A percentile compares a stretch with the other conserved stretches of the same genome.
Conservation (phyloP, 2,797 vertebrate genomes). For the Siniperca obscura region DNA sequence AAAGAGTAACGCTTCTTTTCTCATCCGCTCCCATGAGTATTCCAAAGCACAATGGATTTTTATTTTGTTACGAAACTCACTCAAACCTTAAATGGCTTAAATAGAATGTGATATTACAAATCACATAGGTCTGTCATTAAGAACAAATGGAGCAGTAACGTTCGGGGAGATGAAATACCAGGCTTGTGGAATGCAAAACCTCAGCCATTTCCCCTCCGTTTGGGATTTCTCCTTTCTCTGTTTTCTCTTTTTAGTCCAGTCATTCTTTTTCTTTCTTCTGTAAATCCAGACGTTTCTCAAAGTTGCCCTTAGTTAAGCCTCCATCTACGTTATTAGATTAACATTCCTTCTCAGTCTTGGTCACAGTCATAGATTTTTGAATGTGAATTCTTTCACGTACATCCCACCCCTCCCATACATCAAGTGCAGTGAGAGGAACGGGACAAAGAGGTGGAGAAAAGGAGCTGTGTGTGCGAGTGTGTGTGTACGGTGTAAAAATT, state of each 20-base stretch:
- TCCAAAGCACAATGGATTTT: slow-evolving; percentile 70
- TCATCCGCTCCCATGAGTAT: slow-evolving; percentile 50
- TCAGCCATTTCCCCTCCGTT: slow-evolving; percentile 70
- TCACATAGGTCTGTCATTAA: slow-evolving; percentile 68
- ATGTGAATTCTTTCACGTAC: slow-evolving; percentile 80
- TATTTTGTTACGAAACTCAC: slow-evolving; percentile 59
- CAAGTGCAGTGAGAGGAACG: slow-evolving; percentile 75
- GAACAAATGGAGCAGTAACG: slow-evolving; percentile 71
- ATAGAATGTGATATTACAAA: slow-evolving; percentile 59
- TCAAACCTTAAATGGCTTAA: slow-evolving; percentile 57
- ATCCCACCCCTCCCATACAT: slow-evolving; percentile 73
- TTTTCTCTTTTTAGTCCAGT: slow-evolving; percentile 68
- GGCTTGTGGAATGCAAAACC: slow-evolving; percentile 75
- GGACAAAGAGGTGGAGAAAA: slow-evolving; percentile 76
- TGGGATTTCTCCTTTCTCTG: slow-evolving; percentile 63
- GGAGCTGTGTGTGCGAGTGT: slow-evolving; percentile 56
- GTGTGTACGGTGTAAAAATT: slow-evolving; percentile 72
- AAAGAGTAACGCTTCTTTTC: slow-evolving; percentile 29
- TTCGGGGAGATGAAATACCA: slow-evolving; percentile 66
- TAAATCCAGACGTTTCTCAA: slow-evolving; percentile 55
- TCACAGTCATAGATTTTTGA: slow-evolving; percentile 76
- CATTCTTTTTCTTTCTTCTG: slow-evolving; percentile 59
- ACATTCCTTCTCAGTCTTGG: slow-evolving; percentile 80
- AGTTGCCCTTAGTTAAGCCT: slow-evolving; percentile 62
- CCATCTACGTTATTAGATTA: slow-evolving; percentile 81